Conservation (phyloP, 2,888 invertebrate species). For the Temnothorax unifasciatus region DNA sequence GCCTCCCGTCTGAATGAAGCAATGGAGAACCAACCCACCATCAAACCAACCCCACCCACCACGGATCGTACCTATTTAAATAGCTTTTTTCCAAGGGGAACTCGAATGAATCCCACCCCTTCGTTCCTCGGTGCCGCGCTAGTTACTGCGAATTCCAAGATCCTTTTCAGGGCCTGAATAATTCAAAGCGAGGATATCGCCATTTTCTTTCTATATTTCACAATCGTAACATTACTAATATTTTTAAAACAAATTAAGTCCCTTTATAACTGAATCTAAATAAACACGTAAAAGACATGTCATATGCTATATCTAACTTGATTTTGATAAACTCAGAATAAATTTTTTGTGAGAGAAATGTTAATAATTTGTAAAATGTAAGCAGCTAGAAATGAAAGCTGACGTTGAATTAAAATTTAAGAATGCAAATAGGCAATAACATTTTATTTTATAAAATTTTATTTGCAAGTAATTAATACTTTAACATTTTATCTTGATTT, state of each 20-base stretch:
- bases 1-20: constrained; percentile 80
- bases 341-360: not conserved
- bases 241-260: constrained; percentile 11
- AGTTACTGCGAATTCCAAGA: constrained; percentile 83
- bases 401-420: not conserved
- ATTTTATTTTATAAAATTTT: not conserved
- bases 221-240: constrained; percentile 19
- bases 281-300: not conserved
- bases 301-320: not conserved
- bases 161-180: constrained; percentile 76
- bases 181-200: constrained; percentile 72
- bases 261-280: not conserved
- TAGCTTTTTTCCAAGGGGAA: constrained; percentile 84
- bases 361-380: not conserved
- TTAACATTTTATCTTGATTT: not conserved
- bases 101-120: constrained; percentile 78
- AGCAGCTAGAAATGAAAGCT: not conserved
- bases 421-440: not conserved
- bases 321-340: not conserved
- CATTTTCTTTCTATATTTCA: constrained; percentile 73
- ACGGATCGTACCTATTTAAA: constrained; percentile 84
- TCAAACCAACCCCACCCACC: constrained; percentile 80
- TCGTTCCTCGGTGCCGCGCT: constrained; percentile 68
- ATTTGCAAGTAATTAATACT: not conserved
- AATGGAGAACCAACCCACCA: constrained; percentile 81